Evolutionary conservation across 2,888 invertebrate genomes (phyloP).

Genomic region (Hypsopygia costalis): DNA sequence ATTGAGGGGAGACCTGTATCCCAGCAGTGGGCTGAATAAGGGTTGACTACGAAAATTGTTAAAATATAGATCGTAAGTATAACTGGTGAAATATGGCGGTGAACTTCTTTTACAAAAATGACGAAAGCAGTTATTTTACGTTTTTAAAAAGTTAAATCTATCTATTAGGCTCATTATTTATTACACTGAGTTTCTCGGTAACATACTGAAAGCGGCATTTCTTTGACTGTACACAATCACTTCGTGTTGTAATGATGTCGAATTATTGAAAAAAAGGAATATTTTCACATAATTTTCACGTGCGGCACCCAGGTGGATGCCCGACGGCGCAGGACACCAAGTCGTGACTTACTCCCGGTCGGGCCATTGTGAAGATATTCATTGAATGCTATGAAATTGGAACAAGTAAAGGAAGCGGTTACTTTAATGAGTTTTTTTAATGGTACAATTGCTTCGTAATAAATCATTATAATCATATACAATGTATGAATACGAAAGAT

Average conservation of each 20-base stretch:
- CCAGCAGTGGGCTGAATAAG: too few relatives aligned
- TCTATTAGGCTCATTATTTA: too few relatives aligned
- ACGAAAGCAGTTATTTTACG: too few relatives aligned
- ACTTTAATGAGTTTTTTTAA: conserved; percentile 10
- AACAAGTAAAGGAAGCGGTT: conserved; percentile 28
- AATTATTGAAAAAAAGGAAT: conserved; percentile 54
- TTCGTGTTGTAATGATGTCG: conserved; percentile 44
- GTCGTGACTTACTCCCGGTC: conserved; percentile 72
- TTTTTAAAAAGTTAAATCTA: background rate
- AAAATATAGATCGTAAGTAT: too few relatives aligned
- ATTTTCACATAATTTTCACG: conserved; percentile 46
- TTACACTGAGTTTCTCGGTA: too few relatives aligned
- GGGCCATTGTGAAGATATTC: conserved; percentile 46
- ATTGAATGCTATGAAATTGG: conserved; percentile 50
- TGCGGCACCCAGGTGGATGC: conserved; percentile 67
- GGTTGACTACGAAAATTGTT: too few relatives aligned
- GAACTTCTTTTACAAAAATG: too few relatives aligned
- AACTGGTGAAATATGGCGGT: too few relatives aligned
- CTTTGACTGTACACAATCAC: conserved; percentile 48
- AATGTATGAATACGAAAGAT: background rate
- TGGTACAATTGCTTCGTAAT: background rate
- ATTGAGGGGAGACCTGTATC: too few relatives aligned
- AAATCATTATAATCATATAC: background rate
- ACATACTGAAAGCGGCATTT: conserved; percentile 16
- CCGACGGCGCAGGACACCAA: conserved; percentile 38